Percentiles rank a stretch among this genome's conserved stretches.
Conservation (phyloP, 2,888 invertebrate genomes). For the Clanis bilineata region DNA sequence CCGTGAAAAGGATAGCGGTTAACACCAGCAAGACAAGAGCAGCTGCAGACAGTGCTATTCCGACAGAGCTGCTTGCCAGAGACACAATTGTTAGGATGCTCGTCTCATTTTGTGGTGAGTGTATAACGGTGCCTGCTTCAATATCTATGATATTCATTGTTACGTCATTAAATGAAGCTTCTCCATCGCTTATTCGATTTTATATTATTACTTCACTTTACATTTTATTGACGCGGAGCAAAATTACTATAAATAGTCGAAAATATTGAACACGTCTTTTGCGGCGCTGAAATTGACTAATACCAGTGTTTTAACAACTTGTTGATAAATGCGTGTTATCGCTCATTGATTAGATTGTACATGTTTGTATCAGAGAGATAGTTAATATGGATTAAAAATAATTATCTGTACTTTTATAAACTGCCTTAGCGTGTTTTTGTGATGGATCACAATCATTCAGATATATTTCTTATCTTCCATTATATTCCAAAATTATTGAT, state of each 20-base stretch:
- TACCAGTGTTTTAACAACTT: background rate
- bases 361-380: background rate
- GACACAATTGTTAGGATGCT: conserved; percentile 36
- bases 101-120: conserved; percentile 32
- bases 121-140: conserved; percentile 36
- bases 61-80: conserved; percentile 49
- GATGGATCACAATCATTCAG: background rate
- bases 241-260: background rate
- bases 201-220: background rate
- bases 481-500: background rate
- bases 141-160: conserved; percentile 22
- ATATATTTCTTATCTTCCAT: background rate
- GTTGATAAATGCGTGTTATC: conserved; percentile 11
- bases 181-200: background rate
- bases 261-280: background rate
- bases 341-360: conserved; percentile 9
- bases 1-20: conserved; percentile 56
- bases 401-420: background rate
- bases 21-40: conserved; percentile 54
- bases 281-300: background rate
- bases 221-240: background rate
- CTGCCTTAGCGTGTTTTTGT: background rate
- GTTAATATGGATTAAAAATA: conserved; percentile 16
- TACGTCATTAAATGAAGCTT: background rate
- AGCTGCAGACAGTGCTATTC: conserved; percentile 47